Evolutionary conservation across 2,113 vertebrate genomes (phyloP).

Genomic region (Dasyornis broadbenti): DNA sequence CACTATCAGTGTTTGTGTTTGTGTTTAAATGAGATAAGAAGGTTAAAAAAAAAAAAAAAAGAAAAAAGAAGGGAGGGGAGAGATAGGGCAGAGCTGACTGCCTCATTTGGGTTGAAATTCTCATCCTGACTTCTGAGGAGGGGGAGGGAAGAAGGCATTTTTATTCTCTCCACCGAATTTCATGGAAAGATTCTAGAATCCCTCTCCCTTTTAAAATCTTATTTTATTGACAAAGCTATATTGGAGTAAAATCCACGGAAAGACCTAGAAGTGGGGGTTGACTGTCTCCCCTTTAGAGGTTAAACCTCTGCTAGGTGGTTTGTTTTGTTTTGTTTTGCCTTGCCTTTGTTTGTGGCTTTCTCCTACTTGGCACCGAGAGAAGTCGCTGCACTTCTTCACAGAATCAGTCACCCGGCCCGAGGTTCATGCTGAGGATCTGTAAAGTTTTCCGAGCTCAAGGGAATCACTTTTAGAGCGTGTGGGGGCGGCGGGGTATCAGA

Average conservation of each 20-base stretch:
- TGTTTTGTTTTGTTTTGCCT: not conserved
- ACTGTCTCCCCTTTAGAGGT: not conserved
- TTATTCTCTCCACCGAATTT: not conserved
- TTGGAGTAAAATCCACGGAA: not conserved
- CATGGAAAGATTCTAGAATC: not conserved
- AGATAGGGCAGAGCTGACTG: not conserved
- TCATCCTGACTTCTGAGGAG: not conserved
- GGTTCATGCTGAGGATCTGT: not conserved
- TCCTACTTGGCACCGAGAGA: not conserved
- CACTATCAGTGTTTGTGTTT: constrained; percentile 13
- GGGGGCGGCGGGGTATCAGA: not conserved
- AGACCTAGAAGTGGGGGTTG: not conserved
- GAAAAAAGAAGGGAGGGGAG: too few relatives aligned
- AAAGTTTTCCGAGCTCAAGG: not conserved
- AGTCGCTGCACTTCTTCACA: not conserved
- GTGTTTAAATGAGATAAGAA: constrained; percentile 38
- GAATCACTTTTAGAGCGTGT: not conserved
- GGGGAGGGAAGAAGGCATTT: not conserved
- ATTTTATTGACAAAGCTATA: not conserved
- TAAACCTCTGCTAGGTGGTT: constrained; percentile 7
- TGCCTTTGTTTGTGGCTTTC: constrained; percentile 1
- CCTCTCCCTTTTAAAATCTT: not conserved
- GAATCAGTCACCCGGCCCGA: not conserved
- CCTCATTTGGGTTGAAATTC: not conserved
- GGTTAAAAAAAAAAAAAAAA: not conserved